Base-by-base conservation (phyloP, 2,888 invertebrate species). In the Bellardia pandia region DNA sequence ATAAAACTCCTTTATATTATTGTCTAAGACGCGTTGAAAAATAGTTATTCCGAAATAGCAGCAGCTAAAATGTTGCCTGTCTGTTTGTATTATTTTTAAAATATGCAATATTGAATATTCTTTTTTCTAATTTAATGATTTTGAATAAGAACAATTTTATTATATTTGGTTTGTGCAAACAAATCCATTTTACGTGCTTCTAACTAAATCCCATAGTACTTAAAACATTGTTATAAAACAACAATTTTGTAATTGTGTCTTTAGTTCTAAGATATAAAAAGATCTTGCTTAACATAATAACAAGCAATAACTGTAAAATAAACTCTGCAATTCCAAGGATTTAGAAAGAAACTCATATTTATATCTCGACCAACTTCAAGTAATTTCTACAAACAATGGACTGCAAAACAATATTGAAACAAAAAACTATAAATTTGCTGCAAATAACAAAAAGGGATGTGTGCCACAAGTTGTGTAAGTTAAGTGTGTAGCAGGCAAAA, bases 241-340 rank as follows among this genome's bases (percentile, higher is more conserved):
- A 4, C 9, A 4, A 58, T 23, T 58, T 58, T 58, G 58, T 58
- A 58, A 58, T 58, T 58, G 30, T 58, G 13, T 66, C 42, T 16
- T 40, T 40, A 16, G 9, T 9, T 5, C n/a, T 51, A n/a, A 16
- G 42, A 16, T 42, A 45, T 16, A 16, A 40, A 16, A 40, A 30
- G 33, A 58, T 13, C 0, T 23, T 14, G 16, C 23, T 23, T 23
- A 23, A 9, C 8, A 30, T 14, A 68, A 23, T 56, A 66, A 48
- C 56, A 14, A 68, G 30, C 68, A 78, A 76, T 64, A 51, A 53
- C 64, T 76, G 51, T 51, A 76, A 76, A 76, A 76, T 60, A 78
- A 60, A 69, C 69, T 60, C 58, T 48, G 60, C 16, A 51, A 69
- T 78, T 78, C 40, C 48, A 69, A 60, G 60, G 42, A 79, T 71